Conservation (phyloP, 2,797 vertebrate species). For the Erethizon dorsatum region DNA sequence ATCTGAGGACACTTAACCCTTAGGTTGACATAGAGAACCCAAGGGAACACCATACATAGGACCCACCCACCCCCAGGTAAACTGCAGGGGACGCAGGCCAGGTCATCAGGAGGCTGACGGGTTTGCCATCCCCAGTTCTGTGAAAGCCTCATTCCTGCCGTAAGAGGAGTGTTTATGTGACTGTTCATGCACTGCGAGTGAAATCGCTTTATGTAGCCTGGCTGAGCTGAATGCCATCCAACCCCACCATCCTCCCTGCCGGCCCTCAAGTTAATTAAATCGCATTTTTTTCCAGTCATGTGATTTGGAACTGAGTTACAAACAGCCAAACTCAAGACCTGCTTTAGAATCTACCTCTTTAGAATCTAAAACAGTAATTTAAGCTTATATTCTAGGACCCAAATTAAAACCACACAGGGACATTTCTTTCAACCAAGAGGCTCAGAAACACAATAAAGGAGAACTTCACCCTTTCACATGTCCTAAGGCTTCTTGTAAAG, state of each 20-base stretch:
- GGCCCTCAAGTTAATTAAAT: constrained; percentile 60
- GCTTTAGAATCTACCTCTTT: neutral
- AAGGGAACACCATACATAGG: neutral
- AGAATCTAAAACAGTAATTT: neutral
- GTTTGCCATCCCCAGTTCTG: neutral
- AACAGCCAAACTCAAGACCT: neutral
- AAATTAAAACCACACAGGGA: neutral
- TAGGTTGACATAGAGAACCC: neutral
- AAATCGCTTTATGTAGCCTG: neutral
- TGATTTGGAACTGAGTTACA: constrained; percentile 19
- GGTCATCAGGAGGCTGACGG: neutral
- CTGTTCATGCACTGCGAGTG: neutral
- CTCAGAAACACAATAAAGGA: neutral
- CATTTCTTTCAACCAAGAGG: neutral
- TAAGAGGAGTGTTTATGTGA: neutral
- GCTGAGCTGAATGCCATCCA: neutral
- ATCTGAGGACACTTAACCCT: neutral
- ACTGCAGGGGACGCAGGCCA: neutral
- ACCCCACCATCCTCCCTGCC: neutral
- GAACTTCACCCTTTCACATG: neutral
- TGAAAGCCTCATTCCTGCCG: neutral
- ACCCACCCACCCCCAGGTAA: neutral
- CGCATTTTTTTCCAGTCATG: neutral
- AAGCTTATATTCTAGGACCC: constrained; percentile 26
- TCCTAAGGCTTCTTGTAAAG: neutral